Percentiles rank a stretch among this genome's conserved stretches.
These are phyloP conservation scores for Drosophila tanythrix DNA, from an alignment of 2,888 invertebrate species.

Conservation along the genomic window DNA sequence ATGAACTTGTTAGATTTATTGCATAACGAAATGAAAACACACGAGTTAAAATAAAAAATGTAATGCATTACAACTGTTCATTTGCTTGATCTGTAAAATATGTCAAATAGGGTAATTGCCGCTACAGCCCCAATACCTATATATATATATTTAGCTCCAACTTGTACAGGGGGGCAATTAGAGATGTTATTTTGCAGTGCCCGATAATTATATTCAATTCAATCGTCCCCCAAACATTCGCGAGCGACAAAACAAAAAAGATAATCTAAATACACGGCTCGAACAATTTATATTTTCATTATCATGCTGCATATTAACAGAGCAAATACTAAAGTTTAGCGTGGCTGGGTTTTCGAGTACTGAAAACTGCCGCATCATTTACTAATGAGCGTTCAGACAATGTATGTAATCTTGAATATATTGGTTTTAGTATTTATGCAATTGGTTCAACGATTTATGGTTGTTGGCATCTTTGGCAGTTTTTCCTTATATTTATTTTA, in stretches of 20 bases:
- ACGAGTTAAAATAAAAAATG: conserved; percentile 25
- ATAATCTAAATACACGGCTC: conserved; percentile 24
- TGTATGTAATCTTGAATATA: conserved; percentile 12
- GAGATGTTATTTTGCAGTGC: conserved; percentile 23
- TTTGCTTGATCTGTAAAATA: conserved; percentile 57
- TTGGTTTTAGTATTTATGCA: conserved; percentile 10
- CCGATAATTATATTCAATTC: conserved; percentile 39
- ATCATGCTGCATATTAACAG: conserved; percentile 10
- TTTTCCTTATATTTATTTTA: not conserved
- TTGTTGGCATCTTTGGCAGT: not conserved
- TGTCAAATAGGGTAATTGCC: conserved; percentile 69
- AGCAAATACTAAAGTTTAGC: conserved; percentile 9
- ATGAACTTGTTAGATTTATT: conserved; percentile 4
- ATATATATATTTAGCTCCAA: conserved; percentile 16
- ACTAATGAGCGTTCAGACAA: conserved; percentile 5
- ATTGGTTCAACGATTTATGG: conserved; percentile 21
- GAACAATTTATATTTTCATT: conserved; percentile 27
- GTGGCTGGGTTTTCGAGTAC: conserved; percentile 18
- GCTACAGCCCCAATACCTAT: conserved; percentile 5
- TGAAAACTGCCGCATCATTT: conserved; percentile 52
- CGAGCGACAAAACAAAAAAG: conserved; percentile 32
- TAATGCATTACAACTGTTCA: conserved; percentile 49
- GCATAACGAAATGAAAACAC: conserved; percentile 12
- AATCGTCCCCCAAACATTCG: conserved; percentile 25
- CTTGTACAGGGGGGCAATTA: conserved; percentile 27